Percentiles rank a stretch among this genome's conserved stretches.
phyloP scores from a whole-genome alignment of 2,113 vertebrate species.

The Corythornis vintsioides region DNA sequence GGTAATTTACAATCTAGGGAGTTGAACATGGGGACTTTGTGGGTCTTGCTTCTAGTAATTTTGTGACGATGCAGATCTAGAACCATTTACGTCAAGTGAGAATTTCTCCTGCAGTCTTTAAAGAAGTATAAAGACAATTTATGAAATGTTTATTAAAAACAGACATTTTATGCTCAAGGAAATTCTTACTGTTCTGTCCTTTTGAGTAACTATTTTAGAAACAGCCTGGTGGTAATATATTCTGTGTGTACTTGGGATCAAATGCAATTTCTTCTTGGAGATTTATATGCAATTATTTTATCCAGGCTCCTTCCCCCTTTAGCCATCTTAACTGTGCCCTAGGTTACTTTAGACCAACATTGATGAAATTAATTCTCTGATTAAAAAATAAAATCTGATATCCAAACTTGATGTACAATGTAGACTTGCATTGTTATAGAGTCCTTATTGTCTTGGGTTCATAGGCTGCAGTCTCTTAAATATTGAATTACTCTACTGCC shows the following conservation, averaged over 20 bases:
- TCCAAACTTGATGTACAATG: conserved; percentile 31
- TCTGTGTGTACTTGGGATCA: conserved; percentile 40
- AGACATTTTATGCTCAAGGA: background rate
- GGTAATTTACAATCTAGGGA: background rate
- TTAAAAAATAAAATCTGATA: conserved; percentile 59
- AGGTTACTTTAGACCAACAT: conserved; percentile 57
- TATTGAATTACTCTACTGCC: conserved; percentile 21
- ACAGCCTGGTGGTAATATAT: conserved; percentile 42
- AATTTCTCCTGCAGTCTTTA: background rate
- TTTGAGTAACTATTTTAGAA: conserved; percentile 35
- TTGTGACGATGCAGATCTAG: background rate
- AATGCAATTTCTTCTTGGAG: conserved; percentile 57
- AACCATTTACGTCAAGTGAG: background rate
- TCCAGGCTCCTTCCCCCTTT: conserved; percentile 18
- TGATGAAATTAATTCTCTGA: conserved; percentile 60
- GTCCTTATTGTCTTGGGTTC: conserved; percentile 33
- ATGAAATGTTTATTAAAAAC: conserved; percentile 4
- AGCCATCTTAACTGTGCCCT: conserved; percentile 25
- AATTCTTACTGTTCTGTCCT: conserved; percentile 11
- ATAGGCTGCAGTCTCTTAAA: conserved; percentile 32
- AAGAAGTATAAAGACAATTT: background rate
- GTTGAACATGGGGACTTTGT: background rate
- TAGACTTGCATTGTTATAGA: conserved; percentile 45
- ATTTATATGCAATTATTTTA: conserved; percentile 63
- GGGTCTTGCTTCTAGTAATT: background rate